These are phyloP conservation scores for Cephus cinctus DNA, from an alignment of 1,140 invertebrate species.

Conservation along the genomic window DNA sequence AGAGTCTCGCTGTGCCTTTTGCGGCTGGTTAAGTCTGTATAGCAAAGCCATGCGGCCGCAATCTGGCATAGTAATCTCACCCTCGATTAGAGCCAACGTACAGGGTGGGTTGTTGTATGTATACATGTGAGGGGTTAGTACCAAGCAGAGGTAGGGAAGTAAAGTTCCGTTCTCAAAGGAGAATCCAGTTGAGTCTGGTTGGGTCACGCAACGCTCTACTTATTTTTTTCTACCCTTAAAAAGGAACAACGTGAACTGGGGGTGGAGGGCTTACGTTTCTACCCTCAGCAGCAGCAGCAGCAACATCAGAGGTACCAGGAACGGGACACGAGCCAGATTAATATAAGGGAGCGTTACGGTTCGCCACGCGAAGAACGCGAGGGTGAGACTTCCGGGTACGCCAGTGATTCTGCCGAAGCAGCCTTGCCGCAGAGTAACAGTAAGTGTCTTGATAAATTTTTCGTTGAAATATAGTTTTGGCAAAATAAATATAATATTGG, in stretches of 20 bases:
- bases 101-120: no score
- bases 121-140: no score
- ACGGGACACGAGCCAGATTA: not conserved
- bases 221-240: constrained; percentile 9
- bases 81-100: no score
- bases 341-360: constrained; percentile 11
- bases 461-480: no score
- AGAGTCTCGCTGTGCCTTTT: no score
- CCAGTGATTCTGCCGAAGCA: constrained; percentile 64
- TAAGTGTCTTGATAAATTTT: not conserved
- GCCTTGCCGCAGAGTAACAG: constrained; percentile 14
- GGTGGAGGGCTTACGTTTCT: constrained; percentile 30
- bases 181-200: no score
- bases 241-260: constrained; percentile 33
- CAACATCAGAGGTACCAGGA: not conserved
- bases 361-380: constrained; percentile 59
- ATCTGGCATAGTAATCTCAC: no score
- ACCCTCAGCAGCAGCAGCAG: constrained; percentile 16
- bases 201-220: constrained; percentile 15
- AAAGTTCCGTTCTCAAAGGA: no score
- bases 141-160: no score
- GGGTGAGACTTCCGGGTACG: constrained; percentile 71
- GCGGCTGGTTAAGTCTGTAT: no score
- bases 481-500: no score
- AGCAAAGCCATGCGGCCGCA: no score